These are phyloP conservation scores for Hozukius guyotensis DNA, from an alignment of 2,797 vertebrate genomes.

Conservation along the genomic window DNA sequence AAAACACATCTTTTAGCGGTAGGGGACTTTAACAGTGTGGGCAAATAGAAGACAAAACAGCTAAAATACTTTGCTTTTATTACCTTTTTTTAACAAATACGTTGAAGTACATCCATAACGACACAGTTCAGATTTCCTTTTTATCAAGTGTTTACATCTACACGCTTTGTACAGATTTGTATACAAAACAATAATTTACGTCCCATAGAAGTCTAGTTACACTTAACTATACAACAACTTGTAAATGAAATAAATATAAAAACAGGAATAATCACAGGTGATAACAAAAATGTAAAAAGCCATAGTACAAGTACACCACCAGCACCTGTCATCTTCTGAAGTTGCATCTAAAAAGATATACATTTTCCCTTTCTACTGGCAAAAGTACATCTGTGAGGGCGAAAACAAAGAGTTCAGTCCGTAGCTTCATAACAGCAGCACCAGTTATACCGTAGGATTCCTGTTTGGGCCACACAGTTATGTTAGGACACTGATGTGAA, in stretches of 20 bases:
- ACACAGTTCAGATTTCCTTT: slow-evolving; percentile 82
- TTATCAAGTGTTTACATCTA: slow-evolving; percentile 94
- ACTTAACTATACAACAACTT: slow-evolving; percentile 86
- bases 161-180: slow-evolving; percentile 95
- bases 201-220: slow-evolving; percentile 90
- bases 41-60: slow-evolving; percentile 72
- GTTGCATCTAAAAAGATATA: slow-evolving; percentile 65
- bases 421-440: slow-evolving; percentile 52
- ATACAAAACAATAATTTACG: slow-evolving; percentile 99
- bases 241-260: slow-evolving; percentile 87
- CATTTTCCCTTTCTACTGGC: slow-evolving; percentile 68
- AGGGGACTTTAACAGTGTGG: background rate
- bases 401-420: slow-evolving; percentile 38
- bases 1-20: background rate
- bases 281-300: slow-evolving; percentile 69
- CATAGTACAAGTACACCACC: slow-evolving; percentile 72
- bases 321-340: slow-evolving; percentile 64
- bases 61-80: slow-evolving; percentile 98
- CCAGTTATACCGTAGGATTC: slow-evolving; percentile 38
- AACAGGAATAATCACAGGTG: slow-evolving; percentile 80
- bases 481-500: slow-evolving; percentile 23
- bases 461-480: slow-evolving; percentile 21
- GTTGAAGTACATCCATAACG: slow-evolving; percentile 84
- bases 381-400: slow-evolving; percentile 60
- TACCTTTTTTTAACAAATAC: slow-evolving; percentile 92